Evolutionary conservation across 2,797 vertebrate species (phyloP).

Genomic region (Lepus oiostolus): DNA sequence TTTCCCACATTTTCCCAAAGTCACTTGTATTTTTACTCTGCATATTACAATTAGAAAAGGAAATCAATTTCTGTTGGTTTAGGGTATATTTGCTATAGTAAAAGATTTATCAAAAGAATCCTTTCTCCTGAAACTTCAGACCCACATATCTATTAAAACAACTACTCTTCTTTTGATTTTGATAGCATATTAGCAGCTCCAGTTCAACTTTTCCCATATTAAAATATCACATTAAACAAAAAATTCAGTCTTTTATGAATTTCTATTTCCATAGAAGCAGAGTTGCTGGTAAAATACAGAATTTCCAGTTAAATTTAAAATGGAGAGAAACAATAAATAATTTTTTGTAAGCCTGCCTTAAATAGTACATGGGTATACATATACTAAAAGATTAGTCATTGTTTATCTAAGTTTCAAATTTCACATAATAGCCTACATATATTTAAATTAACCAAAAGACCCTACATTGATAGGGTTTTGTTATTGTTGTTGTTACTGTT

Average conservation of each 20-base stretch:
- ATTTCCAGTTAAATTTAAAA: neutral
- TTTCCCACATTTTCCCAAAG: neutral
- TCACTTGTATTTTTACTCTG: neutral
- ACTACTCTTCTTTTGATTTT: neutral
- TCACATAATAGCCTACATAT: neutral
- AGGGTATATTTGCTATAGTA: neutral
- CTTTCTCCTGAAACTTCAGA: neutral
- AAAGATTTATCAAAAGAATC: neutral
- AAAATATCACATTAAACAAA: neutral
- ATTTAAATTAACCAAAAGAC: neutral
- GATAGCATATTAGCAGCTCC: neutral
- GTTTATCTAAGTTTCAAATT: neutral
- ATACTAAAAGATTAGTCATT: neutral
- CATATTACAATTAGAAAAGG: neutral
- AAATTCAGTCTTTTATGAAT: neutral
- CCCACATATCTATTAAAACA: neutral
- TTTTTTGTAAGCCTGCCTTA: neutral
- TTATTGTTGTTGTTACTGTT: neutral
- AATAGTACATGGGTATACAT: neutral
- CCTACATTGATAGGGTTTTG: neutral
- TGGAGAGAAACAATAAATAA: neutral
- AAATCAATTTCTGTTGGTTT: neutral
- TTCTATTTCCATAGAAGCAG: neutral
- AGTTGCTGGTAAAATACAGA: neutral
- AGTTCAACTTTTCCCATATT: neutral